Percentiles rank a stretch among this genome's conserved stretches.
These are phyloP conservation scores for Silurus lanzhouensis DNA, from an alignment of 2,797 vertebrate species.

Conservation along the genomic window DNA sequence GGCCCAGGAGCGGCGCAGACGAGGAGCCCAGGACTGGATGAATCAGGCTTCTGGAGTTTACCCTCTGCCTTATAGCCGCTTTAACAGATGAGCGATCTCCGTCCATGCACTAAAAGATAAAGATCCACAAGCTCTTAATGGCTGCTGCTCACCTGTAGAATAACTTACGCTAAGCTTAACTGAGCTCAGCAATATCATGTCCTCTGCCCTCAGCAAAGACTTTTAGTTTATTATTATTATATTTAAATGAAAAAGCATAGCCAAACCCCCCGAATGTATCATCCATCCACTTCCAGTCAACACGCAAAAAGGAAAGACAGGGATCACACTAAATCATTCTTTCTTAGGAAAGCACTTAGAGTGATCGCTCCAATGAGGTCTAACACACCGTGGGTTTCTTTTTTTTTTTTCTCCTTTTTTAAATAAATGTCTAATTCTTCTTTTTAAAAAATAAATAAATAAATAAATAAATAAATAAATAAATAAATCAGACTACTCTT, in stretches of 20 bases:
- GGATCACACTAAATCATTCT: constrained; percentile 1
- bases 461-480: too few species aligned
- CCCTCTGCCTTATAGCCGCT: constrained; percentile 62
- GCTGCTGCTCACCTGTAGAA: constrained; percentile 17
- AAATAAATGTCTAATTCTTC: neutral
- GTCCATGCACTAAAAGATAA: neutral
- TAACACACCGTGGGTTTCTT: neutral
- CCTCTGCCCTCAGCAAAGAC: neutral
- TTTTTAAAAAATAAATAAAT: too few species aligned
- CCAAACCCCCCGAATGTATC: neutral
- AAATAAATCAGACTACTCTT: too few species aligned
- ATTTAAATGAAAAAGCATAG: neutral
- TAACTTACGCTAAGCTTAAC: constrained; percentile 22
- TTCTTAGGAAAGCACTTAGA: neutral
- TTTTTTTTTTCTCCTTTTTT: neutral
- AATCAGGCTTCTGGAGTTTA: constrained; percentile 49
- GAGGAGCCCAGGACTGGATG: constrained; percentile 67
- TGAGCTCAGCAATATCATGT: neutral
- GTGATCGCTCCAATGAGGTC: neutral
- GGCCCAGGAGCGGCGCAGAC: constrained; percentile 69
- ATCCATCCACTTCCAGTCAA: neutral
- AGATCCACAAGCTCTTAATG: neutral
- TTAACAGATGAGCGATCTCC: constrained; percentile 65
- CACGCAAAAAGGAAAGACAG: neutral
- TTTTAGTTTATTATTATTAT: neutral